phyloP scores from a whole-genome alignment of 2,113 vertebrate species.

The Sylvicapra grimmia region DNA sequence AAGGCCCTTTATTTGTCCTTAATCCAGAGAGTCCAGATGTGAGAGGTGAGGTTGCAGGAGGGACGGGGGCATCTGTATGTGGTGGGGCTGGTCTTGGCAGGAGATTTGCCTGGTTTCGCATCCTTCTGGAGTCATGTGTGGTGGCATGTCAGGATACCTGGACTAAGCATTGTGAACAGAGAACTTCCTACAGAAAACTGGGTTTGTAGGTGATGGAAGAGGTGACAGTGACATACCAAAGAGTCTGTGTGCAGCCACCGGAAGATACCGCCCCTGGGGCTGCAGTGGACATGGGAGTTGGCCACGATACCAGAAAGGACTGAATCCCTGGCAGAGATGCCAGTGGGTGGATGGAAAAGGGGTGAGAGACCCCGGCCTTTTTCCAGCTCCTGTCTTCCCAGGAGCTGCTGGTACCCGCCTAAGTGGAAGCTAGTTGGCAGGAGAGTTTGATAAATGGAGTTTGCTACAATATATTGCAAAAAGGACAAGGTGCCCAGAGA shows the following conservation, averaged over 20 bases:
- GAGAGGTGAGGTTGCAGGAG: background rate
- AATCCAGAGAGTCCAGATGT: background rate
- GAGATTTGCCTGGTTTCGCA: rapidly evolving
- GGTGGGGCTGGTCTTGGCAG: background rate
- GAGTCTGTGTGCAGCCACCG: background rate
- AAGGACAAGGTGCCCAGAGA: background rate
- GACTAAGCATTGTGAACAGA: background rate
- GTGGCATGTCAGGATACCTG: background rate
- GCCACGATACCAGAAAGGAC: background rate
- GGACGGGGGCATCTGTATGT: background rate
- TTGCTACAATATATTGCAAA: background rate
- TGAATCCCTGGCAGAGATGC: background rate
- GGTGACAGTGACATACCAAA: background rate
- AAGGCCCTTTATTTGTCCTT: background rate
- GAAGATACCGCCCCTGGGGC: background rate
- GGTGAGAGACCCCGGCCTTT: background rate
- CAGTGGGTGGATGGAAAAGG: background rate
- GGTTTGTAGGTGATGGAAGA: background rate
- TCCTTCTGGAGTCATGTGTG: background rate
- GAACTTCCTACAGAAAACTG: background rate
- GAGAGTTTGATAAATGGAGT: background rate
- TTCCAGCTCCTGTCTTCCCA: background rate
- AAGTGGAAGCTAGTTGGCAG: background rate
- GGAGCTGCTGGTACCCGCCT: background rate
- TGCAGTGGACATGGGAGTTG: background rate